These are phyloP conservation scores for Argyresthia albistria DNA, from an alignment of 2,888 invertebrate species.

Conservation along the genomic window DNA sequence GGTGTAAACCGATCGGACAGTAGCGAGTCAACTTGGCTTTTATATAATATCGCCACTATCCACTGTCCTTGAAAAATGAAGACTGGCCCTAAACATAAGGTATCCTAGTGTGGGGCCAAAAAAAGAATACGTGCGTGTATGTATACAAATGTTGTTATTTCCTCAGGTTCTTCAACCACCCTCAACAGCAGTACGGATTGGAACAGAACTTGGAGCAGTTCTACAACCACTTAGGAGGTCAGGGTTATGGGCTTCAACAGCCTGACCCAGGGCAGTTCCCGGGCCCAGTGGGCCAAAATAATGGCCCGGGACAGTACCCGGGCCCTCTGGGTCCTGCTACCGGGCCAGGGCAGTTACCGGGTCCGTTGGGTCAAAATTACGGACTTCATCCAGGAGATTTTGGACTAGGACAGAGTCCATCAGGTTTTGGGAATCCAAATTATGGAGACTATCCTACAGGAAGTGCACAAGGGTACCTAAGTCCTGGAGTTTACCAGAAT, in stretches of 20 bases:
- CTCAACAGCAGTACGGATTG: slow-evolving; percentile 26
- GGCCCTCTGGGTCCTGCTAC: not conserved
- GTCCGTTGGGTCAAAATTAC: not conserved
- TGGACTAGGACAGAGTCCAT: not conserved
- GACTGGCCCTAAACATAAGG: too few relatives aligned
- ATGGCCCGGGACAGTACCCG: slow-evolving; percentile 6
- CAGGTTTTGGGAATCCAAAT: not conserved
- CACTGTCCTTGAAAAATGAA: too few relatives aligned
- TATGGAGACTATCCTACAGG: not conserved
- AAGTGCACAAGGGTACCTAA: not conserved
- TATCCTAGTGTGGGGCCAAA: too few relatives aligned
- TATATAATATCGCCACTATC: too few relatives aligned
- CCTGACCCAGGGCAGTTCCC: slow-evolving; percentile 6
- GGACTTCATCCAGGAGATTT: not conserved
- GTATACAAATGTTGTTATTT: slow-evolving; percentile 37
- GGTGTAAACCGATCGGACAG: too few relatives aligned
- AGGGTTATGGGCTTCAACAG: not conserved
- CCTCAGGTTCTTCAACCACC: slow-evolving; percentile 81
- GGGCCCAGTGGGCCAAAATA: not conserved
- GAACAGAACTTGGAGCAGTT: slow-evolving; percentile 47
- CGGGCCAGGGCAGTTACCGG: slow-evolving; percentile 7
- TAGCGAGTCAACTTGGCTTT: too few relatives aligned
- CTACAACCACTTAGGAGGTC: slow-evolving; percentile 33
- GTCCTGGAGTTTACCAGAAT: not conserved
- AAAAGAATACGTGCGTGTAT: too few relatives aligned